Conservation (phyloP, 1,140 invertebrate genomes). For the Bombus polaris region DNA sequence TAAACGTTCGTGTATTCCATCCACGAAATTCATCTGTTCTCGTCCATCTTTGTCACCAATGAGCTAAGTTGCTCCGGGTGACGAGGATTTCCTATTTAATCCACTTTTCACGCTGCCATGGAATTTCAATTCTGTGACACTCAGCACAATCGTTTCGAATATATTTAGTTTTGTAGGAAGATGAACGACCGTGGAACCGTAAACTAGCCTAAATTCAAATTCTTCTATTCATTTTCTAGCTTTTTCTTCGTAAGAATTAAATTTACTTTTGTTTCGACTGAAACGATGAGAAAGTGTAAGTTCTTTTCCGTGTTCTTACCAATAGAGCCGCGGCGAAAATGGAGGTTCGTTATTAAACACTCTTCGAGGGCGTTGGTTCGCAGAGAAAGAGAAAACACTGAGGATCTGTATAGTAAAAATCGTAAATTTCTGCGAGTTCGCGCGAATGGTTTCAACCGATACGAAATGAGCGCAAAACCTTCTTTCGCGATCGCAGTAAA, state of each 20-base stretch:
- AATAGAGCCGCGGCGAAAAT: background rate
- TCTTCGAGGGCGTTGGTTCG: background rate
- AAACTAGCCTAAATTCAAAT: background rate
- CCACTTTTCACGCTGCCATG: background rate
- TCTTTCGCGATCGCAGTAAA: background rate
- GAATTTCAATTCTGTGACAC: background rate
- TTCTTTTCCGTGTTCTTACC: background rate
- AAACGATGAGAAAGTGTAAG: background rate
- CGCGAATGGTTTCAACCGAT: background rate
- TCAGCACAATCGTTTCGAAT: background rate
- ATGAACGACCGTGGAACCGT: background rate
- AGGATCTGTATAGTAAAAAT: background rate
- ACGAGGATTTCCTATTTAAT: background rate
- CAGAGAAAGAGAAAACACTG: background rate
- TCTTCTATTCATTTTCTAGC: background rate
- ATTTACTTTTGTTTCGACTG: background rate
- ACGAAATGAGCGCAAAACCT: background rate
- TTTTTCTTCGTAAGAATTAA: background rate
- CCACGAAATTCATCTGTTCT: constrained; percentile 5
- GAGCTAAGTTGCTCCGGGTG: background rate
- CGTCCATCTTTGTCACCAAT: background rate
- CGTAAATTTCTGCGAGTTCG: background rate
- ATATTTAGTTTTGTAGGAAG: background rate
- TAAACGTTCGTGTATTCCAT: constrained; percentile 18
- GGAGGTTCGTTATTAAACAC: background rate